Evolutionary conservation across 2,888 invertebrate species (phyloP), one percentile per base, ranked within the genome.

Genomic region (Drosophila yooni): DNA sequence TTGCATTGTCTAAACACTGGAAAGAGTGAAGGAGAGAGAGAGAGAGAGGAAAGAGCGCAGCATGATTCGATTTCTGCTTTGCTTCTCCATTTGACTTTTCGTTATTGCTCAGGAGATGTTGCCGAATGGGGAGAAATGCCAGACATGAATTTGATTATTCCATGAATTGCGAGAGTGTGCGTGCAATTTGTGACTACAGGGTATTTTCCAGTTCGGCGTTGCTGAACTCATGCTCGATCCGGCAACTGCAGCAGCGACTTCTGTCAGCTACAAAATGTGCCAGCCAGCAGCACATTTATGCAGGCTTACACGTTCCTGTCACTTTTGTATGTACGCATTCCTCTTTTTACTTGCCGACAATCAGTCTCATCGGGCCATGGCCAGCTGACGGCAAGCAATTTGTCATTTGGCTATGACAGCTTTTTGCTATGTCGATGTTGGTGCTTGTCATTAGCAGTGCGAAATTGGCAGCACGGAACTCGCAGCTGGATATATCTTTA

Each of bases 351-450:
- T 29, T 27, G 27, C 38, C 29, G 51, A 51, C 51, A 29, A 18
- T 27, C 50, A n/a, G n/a, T 6, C 56, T 51, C 25, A 50, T 66
- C 34, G 27, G 31, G 31, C 40, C 38, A 31, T 27, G 27, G 48
- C 29, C 75, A 66, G 50, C 59, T 61, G 58, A 18, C 36, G 50
- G 48, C 57, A 57, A 59, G 67, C 70, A 79, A 79, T 79, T 82
- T 79, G 79, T 79, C 79, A 79, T 70, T 57, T 63, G 54, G 61
- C 60, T 65, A 67, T 78, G 78, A 78, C 81, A 81, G 78, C 60
- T 54, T 65, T 62, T 68, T 56, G 62, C 79, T 3, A 25, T 46
- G 40, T 62, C 53, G 54, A 50, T 73, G 56, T 36, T 62, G 52
- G 58, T 34, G 68, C 58, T 58, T 61, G 79, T 82, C 82, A 79